These are phyloP conservation scores for Phrynosoma blainvillii DNA, from an alignment of 2,113 vertebrate species.

Conservation along the genomic window DNA sequence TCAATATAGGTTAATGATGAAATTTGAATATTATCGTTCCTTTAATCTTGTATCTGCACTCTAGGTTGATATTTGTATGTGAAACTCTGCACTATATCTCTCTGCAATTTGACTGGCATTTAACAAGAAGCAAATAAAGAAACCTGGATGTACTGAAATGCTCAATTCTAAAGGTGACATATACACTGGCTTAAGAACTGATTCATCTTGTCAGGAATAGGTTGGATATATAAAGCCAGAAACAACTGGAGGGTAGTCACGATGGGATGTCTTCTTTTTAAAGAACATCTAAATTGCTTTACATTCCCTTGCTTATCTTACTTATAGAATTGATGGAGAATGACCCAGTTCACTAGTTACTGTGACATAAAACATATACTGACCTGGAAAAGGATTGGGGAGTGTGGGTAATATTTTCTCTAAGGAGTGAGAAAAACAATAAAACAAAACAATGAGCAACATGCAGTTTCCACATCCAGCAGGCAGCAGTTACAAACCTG, in stretches of 20 bases:
- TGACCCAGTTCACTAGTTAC: constrained; percentile 78
- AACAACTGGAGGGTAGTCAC: constrained; percentile 13
- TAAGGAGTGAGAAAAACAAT: constrained; percentile 78
- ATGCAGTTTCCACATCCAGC: constrained; percentile 69
- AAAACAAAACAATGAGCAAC: constrained; percentile 74
- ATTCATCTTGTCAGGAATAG: neutral
- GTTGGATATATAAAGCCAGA: constrained; percentile 8
- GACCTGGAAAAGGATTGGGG: constrained; percentile 85
- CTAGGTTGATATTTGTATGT: neutral
- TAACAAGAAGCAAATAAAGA: neutral
- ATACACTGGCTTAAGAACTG: neutral
- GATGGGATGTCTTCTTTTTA: constrained; percentile 37
- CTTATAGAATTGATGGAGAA: constrained; percentile 77
- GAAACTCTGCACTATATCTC: neutral
- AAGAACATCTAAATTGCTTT: constrained; percentile 40
- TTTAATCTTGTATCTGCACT: neutral
- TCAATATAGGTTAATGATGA: neutral
- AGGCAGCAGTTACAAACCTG: constrained; percentile 72
- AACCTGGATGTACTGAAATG: neutral
- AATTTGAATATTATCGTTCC: neutral
- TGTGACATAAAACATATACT: constrained; percentile 80
- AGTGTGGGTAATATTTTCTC: constrained; percentile 86
- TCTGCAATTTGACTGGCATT: neutral
- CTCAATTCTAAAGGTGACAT: neutral
- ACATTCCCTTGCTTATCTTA: constrained; percentile 34